Percentiles rank a stretch among this genome's conserved stretches.
phyloP scores from a whole-genome alignment of 2,888 invertebrate species.

The Dicyrtoma fusca region DNA sequence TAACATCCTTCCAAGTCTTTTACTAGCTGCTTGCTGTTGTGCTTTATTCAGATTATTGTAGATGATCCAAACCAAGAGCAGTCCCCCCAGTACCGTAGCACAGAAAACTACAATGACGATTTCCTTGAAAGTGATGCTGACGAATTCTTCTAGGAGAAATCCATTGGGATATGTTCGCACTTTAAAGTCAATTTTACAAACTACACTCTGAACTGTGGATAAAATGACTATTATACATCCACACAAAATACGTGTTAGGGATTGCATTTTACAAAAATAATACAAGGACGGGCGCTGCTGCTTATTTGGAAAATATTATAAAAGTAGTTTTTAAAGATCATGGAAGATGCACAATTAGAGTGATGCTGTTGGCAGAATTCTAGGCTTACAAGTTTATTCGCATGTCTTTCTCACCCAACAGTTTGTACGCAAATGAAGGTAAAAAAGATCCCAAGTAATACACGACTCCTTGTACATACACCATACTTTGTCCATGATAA shows the following conservation, averaged over 20 bases:
- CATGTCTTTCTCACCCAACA: too few species aligned
- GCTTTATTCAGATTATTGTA: slow-evolving; percentile 1
- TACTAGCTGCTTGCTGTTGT: background rate
- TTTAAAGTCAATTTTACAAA: slow-evolving; percentile 14
- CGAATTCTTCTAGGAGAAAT: slow-evolving; percentile 26
- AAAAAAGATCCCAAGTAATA: too few species aligned
- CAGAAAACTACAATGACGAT: slow-evolving; percentile 1
- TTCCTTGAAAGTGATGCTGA: slow-evolving; percentile 17
- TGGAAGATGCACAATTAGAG: too few species aligned
- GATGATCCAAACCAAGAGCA: slow-evolving; percentile 14
- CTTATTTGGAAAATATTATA: too few species aligned
- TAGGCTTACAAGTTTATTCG: too few species aligned
- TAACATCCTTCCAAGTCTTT: background rate
- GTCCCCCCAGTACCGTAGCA: background rate
- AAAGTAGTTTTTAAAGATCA: too few species aligned
- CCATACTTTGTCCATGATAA: too few species aligned
- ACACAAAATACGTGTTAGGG: background rate
- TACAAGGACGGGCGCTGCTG: too few species aligned
- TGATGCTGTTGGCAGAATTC: too few species aligned
- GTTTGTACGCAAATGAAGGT: too few species aligned
- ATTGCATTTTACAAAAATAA: too few species aligned
- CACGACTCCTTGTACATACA: too few species aligned
- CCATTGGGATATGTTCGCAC: slow-evolving; percentile 30
- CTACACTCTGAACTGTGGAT: background rate
- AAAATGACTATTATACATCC: background rate